Percentiles rank a stretch among this genome's conserved stretches.
These are phyloP conservation scores for Chloroclysta siterata DNA, from an alignment of 2,888 invertebrate species.

Conservation along the genomic window DNA sequence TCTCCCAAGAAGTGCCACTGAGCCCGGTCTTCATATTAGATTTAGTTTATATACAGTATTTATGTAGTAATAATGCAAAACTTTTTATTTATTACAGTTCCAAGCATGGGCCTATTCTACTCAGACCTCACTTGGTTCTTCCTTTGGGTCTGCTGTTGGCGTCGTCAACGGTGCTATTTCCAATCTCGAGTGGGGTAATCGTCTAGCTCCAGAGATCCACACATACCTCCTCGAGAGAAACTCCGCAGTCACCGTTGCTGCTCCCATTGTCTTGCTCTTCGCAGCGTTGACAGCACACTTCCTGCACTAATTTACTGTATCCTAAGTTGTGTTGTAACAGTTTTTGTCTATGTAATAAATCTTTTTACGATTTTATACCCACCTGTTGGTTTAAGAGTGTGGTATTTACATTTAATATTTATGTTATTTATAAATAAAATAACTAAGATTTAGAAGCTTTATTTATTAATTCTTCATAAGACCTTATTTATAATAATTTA, in stretches of 20 bases:
- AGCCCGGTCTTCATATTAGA: no score
- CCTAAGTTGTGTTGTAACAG: slow-evolving; percentile 15
- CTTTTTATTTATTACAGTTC: slow-evolving; percentile 57
- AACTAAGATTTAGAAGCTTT: neutral
- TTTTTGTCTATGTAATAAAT: slow-evolving; percentile 22
- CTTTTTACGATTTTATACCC: slow-evolving; percentile 23
- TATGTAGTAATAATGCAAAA: neutral
- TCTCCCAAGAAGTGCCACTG: no score
- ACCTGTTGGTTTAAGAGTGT: slow-evolving; percentile 25
- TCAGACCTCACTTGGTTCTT: slow-evolving; percentile 55
- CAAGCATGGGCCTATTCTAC: slow-evolving; percentile 66
- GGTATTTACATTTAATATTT: slow-evolving; percentile 16
- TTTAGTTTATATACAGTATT: no score
- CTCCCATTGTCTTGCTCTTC: slow-evolving; percentile 59
- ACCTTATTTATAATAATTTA: no score
- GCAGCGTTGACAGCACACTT: slow-evolving; percentile 56
- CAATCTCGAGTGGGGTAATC: slow-evolving; percentile 70
- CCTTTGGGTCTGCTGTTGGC: slow-evolving; percentile 53
- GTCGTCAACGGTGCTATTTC: slow-evolving; percentile 56
- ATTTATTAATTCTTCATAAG: no score
- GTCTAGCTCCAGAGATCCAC: slow-evolving; percentile 55
- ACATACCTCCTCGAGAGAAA: slow-evolving; percentile 47
- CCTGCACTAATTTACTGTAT: slow-evolving; percentile 50
- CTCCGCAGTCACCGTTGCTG: slow-evolving; percentile 54
- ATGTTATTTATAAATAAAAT: slow-evolving; percentile 18